Conservation (phyloP, 2,797 vertebrate species). For the Melanotaenia boesemani region DNA sequence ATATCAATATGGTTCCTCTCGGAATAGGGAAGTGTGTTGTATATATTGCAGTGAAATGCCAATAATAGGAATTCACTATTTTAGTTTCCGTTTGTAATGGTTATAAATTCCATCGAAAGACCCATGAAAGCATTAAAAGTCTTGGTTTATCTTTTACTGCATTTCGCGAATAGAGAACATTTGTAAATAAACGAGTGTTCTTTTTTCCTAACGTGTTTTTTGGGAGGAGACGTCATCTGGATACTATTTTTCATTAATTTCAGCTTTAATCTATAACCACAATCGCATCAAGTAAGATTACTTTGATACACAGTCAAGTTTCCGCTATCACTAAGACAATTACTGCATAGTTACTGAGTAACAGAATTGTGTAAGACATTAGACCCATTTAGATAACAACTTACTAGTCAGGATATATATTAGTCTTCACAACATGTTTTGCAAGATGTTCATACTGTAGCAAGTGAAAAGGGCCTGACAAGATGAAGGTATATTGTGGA, state of each 20-base stretch:
- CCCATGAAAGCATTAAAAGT: not conserved
- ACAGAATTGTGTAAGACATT: slow-evolving; percentile 15
- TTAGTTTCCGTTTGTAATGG: not conserved
- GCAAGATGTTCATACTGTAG: not conserved
- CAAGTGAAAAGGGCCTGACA: slow-evolving; percentile 19
- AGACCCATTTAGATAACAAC: slow-evolving; percentile 37
- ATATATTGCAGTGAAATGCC: not conserved
- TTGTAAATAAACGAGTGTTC: not conserved
- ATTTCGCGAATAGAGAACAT: not conserved
- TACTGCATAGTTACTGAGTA: slow-evolving; percentile 49
- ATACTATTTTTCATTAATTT: not conserved
- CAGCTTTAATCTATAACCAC: not conserved
- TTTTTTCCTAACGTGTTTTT: not conserved
- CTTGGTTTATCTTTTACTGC: not conserved
- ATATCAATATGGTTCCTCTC: slow-evolving; percentile 30
- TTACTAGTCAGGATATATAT: not conserved
- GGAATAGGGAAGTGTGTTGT: not conserved
- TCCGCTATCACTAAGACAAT: slow-evolving; percentile 8
- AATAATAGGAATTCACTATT: not conserved
- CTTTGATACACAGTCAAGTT: not conserved
- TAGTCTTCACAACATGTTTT: not conserved
- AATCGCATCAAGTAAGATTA: slow-evolving; percentile 12
- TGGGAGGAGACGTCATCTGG: not conserved
- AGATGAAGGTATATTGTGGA: slow-evolving; percentile 50
- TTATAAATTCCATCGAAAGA: not conserved